These are phyloP conservation scores for Epinotia bilunana DNA, from an alignment of 2,888 invertebrate genomes.

Conservation along the genomic window DNA sequence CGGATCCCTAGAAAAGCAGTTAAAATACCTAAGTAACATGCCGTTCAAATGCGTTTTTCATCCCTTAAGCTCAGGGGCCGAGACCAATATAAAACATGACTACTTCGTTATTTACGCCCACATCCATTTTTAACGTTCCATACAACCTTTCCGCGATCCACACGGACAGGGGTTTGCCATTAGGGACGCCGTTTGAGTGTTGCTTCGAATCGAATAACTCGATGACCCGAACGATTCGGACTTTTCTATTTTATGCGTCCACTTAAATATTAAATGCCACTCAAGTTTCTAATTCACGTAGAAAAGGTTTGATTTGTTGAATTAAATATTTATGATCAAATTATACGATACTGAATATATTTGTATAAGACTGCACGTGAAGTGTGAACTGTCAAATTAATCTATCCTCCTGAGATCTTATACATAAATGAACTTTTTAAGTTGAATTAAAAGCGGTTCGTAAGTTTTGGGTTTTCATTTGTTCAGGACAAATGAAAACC, in stretches of 20 bases:
- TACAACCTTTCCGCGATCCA: not conserved
- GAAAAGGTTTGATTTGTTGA: not conserved
- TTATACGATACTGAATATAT: not conserved
- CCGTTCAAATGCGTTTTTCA: not conserved
- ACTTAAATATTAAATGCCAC: conserved; percentile 16
- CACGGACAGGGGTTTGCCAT: conserved; percentile 30
- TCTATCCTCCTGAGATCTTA: no score
- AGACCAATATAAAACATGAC: conserved; percentile 16
- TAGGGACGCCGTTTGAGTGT: conserved; percentile 21
- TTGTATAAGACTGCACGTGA: not conserved
- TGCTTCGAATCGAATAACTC: conserved; percentile 25
- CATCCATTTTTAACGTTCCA: conserved; percentile 36
- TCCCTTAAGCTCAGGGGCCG: not conserved
- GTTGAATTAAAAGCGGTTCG: no score
- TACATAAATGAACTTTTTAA: no score
- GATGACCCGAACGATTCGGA: conserved; percentile 8
- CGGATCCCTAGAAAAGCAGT: not conserved
- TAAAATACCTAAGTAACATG: not conserved
- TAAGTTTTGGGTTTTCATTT: not conserved
- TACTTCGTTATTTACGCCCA: conserved; percentile 30
- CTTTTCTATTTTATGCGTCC: conserved; percentile 15
- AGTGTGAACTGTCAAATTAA: no score
- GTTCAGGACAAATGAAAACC: no score
- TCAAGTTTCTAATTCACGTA: conserved; percentile 5
- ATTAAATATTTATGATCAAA: not conserved